phyloP scores from a whole-genome alignment of 2,113 vertebrate species.

The Microtus richardsoni region DNA sequence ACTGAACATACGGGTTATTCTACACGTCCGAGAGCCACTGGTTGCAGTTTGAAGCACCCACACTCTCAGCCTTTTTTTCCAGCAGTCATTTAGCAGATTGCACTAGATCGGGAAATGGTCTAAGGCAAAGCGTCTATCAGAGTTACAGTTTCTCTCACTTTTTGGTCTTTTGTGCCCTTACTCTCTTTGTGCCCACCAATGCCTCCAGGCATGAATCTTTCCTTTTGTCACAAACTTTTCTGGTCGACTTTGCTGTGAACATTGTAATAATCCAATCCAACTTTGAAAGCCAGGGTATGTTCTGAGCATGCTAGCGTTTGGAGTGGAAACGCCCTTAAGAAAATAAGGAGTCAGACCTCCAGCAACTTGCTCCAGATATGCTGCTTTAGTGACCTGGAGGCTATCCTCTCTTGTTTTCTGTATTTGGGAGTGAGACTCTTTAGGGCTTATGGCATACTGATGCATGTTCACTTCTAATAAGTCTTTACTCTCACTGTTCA shows the following conservation, averaged over 20 bases:
- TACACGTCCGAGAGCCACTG: neutral
- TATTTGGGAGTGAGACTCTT: too few relatives aligned
- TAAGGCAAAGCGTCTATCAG: neutral
- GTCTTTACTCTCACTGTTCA: neutral
- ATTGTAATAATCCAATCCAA: neutral
- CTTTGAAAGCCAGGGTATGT: neutral
- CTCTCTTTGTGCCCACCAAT: neutral
- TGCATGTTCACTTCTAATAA: neutral
- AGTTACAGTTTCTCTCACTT: neutral
- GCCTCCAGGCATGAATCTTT: neutral
- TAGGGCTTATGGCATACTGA: neutral
- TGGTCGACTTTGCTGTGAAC: neutral
- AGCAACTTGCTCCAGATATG: neutral
- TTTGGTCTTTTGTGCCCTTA: too few relatives aligned
- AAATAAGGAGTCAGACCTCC: neutral
- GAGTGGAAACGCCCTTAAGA: neutral
- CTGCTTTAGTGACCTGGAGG: neutral
- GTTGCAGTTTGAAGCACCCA: neutral
- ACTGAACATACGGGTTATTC: neutral
- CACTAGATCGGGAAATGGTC: neutral
- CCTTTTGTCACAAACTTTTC: neutral
- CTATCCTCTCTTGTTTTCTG: neutral
- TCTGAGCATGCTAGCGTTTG: neutral
- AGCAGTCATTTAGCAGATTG: too few relatives aligned
- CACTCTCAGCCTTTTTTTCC: neutral